Evolutionary conservation across 1,140 invertebrate genomes (phyloP), one percentile per base, ranked within the genome.

Genomic region (Gryon sp.): DNA sequence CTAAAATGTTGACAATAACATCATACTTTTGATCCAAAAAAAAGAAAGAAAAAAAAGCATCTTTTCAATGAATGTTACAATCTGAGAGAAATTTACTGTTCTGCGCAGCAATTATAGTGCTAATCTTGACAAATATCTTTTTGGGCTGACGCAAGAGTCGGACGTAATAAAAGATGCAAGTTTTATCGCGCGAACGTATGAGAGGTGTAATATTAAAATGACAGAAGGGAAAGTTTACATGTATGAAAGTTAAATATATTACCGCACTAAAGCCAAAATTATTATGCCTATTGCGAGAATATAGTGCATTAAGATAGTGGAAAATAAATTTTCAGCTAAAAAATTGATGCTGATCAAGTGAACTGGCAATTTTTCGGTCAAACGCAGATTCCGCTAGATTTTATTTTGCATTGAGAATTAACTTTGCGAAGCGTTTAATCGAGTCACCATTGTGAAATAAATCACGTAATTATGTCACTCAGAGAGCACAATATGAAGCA

Each of bases 221-320:
- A 57, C 59, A 57, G 59, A 57, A 63, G 57, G 11, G 32, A 73
- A 73, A 73, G 68, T 72, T 72, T 72, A 72, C 57, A 62, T 28
- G 57, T 57, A 62, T 55, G 68, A 55, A 63, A 72, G 68, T 69
- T 62, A 41, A 62, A 72, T 48, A 55, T 72, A 63, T 57, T 46
- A 50, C 38, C 0, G 68, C 30, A 57, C 34, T 72, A 57, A 62
- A 72, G 68, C 30, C 32, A 72, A 69, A 69, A 62, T 72, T 72
- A 72, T 72, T 53, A 48, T 20, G 26, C 30, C 50, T 73, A 50
- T 73, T 52, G 41, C 69, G 59, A 19, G 19, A 50, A 65, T 65
- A 36, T 52, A 19, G 59, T 59, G 59, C 69, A 57, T 59, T 65
- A 57, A 73, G 48, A 65, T 53, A 63, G 50, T 59, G 57, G 22